phyloP scores from a whole-genome alignment of 2,113 vertebrate species.

The Erythrocebus patas region DNA sequence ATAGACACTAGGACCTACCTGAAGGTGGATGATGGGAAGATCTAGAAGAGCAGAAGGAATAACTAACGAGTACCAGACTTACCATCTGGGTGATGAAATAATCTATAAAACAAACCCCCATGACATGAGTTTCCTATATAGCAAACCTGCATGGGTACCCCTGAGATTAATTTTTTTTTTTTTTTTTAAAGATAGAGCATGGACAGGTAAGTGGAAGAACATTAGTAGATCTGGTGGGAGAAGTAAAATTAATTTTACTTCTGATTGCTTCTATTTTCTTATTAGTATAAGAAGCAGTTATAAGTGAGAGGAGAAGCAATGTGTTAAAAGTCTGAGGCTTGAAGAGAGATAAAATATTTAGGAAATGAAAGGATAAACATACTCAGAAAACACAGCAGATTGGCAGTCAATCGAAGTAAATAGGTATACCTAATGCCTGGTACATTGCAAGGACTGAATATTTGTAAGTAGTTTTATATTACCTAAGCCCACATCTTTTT shows the following conservation, averaged over 20 bases:
- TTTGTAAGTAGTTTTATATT: conserved; percentile 31
- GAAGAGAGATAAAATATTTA: background rate
- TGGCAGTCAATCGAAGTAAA: conserved; percentile 24
- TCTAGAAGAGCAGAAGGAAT: too few relatives aligned
- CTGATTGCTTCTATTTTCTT: background rate
- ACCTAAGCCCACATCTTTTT: background rate
- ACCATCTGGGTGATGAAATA: too few relatives aligned
- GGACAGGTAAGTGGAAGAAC: background rate
- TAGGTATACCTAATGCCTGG: background rate
- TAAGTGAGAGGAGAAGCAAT: background rate
- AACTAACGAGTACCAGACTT: too few relatives aligned
- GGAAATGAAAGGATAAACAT: background rate
- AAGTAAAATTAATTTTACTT: background rate
- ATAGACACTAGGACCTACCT: too few relatives aligned
- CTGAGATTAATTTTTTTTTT: too few relatives aligned
- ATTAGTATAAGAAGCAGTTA: background rate
- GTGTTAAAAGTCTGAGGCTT: background rate
- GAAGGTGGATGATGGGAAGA: too few relatives aligned
- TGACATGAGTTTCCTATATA: too few relatives aligned
- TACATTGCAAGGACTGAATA: background rate
- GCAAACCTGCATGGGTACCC: too few relatives aligned
- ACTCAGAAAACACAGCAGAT: background rate
- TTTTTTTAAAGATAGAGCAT: too few relatives aligned
- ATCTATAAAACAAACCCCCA: too few relatives aligned
- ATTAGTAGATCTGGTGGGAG: background rate